A percentile compares a stretch with the other conserved stretches of the same genome.
phyloP scores from a whole-genome alignment of 2,888 invertebrate genomes.

The Phasia obesa region DNA sequence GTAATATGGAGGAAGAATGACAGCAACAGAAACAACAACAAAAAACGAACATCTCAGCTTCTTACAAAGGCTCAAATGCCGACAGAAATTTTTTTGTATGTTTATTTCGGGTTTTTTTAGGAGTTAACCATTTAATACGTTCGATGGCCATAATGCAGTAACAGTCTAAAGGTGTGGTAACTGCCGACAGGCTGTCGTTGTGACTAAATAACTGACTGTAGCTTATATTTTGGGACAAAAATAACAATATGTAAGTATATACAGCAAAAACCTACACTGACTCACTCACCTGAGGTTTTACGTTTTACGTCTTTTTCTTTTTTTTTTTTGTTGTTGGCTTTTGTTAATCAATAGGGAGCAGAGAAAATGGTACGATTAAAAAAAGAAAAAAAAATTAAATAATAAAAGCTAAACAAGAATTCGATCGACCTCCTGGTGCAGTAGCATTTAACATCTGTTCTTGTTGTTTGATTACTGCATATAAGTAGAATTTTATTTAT shows the following conservation, averaged over 20 bases:
- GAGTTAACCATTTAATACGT: conserved; percentile 64
- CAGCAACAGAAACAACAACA: conserved; percentile 33
- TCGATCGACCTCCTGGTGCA: conserved; percentile 73
- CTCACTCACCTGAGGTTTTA: conserved; percentile 60
- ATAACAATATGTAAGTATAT: conserved; percentile 27
- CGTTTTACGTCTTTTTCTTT: background rate
- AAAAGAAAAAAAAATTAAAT: too few relatives aligned
- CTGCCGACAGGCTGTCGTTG: conserved; percentile 65
- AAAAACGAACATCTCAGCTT: conserved; percentile 37
- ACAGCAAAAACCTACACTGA: conserved; percentile 27
- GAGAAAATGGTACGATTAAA: conserved; percentile 1
- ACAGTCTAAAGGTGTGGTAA: conserved; percentile 70
- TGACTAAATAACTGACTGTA: conserved; percentile 63
- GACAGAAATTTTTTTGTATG: conserved; percentile 55
- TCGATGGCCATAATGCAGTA: conserved; percentile 69
- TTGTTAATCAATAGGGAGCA: conserved; percentile 59
- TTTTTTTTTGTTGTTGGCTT: conserved; percentile 17
- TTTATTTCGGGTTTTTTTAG: conserved; percentile 44
- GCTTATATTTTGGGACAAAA: conserved; percentile 64
- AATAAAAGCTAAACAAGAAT: conserved; percentile 61
- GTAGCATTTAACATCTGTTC: conserved; percentile 74
- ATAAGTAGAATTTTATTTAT: conserved; percentile 7
- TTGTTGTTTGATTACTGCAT: conserved; percentile 66
- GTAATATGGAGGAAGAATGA: conserved; percentile 65
- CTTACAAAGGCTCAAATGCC: conserved; percentile 69